phyloP scores from a whole-genome alignment of 2,888 invertebrate genomes.

The Aelia acuminata region DNA sequence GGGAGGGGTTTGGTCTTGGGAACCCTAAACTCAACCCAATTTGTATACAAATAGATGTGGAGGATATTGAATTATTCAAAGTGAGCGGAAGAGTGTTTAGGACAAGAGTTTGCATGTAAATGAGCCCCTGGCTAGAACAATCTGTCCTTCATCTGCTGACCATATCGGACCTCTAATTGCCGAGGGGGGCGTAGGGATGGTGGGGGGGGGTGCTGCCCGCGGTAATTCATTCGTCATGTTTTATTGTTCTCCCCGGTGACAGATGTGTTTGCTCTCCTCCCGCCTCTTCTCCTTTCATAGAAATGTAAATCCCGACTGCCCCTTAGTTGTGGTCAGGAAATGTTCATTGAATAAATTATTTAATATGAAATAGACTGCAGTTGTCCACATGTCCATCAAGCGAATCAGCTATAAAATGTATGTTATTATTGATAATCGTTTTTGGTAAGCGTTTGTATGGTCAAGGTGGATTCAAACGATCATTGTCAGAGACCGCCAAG shows the following conservation, averaged over 20 bases:
- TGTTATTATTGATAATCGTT: not conserved
- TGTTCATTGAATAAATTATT: constrained; percentile 8
- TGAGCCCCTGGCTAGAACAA: constrained; percentile 5
- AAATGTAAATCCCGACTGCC: constrained; percentile 4
- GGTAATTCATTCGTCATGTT: constrained; percentile 41
- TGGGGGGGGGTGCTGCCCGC: constrained; percentile 22
- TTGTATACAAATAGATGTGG: constrained; percentile 49
- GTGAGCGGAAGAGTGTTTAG: constrained; percentile 51
- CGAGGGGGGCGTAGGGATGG: too few relatives aligned
- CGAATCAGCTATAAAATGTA: not conserved
- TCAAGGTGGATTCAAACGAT: too few relatives aligned
- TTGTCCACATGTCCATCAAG: not conserved
- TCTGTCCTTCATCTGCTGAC: constrained; percentile 35
- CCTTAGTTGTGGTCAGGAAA: not conserved
- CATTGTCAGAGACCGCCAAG: too few relatives aligned
- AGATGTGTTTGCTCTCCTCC: constrained; percentile 41
- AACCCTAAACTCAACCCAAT: constrained; percentile 1
- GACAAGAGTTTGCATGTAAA: constrained; percentile 58
- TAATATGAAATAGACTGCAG: not conserved
- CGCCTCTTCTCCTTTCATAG: constrained; percentile 33
- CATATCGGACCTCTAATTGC: constrained; percentile 47
- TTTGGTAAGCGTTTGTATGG: not conserved
- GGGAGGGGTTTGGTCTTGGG: not conserved
- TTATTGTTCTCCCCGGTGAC: constrained; percentile 9
- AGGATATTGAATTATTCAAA: constrained; percentile 59